phyloP scores from a whole-genome alignment of 2,888 invertebrate species.

The Muscina levida region DNA sequence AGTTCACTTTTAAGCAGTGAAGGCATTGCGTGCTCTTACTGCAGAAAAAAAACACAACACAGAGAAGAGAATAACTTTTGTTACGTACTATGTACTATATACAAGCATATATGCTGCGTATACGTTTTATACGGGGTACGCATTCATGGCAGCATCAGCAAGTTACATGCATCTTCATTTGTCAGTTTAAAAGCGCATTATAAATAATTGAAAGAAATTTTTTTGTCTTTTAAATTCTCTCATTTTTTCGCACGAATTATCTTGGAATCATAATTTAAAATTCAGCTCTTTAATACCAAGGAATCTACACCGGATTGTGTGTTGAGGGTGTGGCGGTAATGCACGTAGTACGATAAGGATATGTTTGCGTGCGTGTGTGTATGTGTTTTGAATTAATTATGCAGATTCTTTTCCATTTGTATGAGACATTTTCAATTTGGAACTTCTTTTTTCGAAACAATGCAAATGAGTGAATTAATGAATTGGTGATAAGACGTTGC shows the following conservation, averaged over 20 bases:
- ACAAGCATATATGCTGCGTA: not conserved
- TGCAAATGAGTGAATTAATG: no score
- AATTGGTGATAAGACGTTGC: no score
- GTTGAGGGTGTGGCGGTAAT: no score
- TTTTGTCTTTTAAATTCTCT: not conserved
- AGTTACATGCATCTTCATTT: slow-evolving; percentile 17
- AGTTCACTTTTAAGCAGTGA: not conserved
- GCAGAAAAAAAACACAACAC: not conserved
- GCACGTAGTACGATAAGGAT: no score
- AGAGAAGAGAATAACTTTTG: not conserved
- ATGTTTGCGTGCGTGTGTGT: not conserved
- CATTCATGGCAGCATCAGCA: no score
- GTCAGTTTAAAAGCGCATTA: slow-evolving; percentile 14
- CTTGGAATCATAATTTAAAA: not conserved
- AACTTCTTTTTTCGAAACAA: no score
- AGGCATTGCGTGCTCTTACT: not conserved
- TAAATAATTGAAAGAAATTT: slow-evolving; percentile 27
- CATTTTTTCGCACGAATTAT: not conserved
- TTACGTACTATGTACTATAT: not conserved
- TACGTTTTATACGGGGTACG: no score
- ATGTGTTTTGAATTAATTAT: no score
- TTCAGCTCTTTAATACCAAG: no score
- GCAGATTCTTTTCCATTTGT: no score
- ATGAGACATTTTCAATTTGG: no score
- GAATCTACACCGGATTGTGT: no score